Base-by-base conservation (phyloP, 64 coral and sea anemone species). In the Astreopora myriophthalma region DNA sequence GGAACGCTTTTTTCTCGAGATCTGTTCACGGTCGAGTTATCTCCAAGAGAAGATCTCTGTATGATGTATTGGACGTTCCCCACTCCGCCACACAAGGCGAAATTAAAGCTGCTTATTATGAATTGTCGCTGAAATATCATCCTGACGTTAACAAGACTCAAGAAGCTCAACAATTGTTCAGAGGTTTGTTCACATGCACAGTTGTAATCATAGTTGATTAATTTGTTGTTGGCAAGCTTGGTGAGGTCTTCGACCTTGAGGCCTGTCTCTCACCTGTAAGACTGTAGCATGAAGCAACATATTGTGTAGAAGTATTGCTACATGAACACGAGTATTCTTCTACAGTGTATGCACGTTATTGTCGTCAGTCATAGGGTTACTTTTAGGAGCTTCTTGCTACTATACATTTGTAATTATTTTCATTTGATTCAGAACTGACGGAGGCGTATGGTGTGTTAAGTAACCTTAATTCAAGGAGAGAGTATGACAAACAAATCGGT, bases 401-500 rank as follows among this genome's bases (percentile, higher is more conserved):
- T n/a, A n/a, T n/a, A n/a, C n/a, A n/a, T n/a, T n/a, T n/a, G 2
- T 24, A 12, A 35, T 33, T 20, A 16, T 19, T 44, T 57, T 42
- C 60, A 11, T 46, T 42, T 17, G 0, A 3, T 71, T 62, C 73
- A 96, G 95, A 93, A 72, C 80, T 96, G 12, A 90, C 80, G 12
- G 89, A 86, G 73, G 95, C 95, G 66, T 96, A 96, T 65, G 62
- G 42, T 55, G 80, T 94, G 20, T 74, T 96, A 61, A 68, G 91
- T 35, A 94, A 87, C 34, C 42, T 96, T 31, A 88, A 86, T 61
- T 74, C 95, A 63, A 93, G 95, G 32, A 93, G 95, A 60, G 86
- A 96, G 25, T 94, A 96, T 87, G 95, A 96, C 76, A 96, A 94
- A 67, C 87, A 96, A 74, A 96, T 85, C 36, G 95, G 95, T 29